Percentiles rank a stretch among this genome's conserved stretches.
Evolutionary conservation across 2,888 invertebrate species (phyloP).

Genomic region (Parapristionchus giblindavisi): DNA sequence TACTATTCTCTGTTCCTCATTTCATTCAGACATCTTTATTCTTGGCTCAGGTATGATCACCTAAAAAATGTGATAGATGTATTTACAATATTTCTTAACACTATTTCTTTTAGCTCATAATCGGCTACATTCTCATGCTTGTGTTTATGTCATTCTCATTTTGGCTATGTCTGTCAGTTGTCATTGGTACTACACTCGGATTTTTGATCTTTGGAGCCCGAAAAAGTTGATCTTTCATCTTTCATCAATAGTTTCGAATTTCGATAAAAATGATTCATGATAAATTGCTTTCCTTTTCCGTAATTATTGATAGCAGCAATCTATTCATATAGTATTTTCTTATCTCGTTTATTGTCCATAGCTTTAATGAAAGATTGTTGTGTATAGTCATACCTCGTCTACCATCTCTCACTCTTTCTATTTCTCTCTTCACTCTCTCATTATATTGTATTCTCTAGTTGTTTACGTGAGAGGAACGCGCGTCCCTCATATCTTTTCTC

Average conservation of each 20-base stretch:
- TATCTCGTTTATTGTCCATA: background rate
- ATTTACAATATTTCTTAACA: too few relatives aligned
- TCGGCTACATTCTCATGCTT: slow-evolving; percentile 65
- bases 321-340: too few relatives aligned
- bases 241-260: too few relatives aligned
- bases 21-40: slow-evolving; percentile 9
- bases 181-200: slow-evolving; percentile 54
- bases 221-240: too few relatives aligned
- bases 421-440: background rate
- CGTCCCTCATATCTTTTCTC: background rate
- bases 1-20: background rate
- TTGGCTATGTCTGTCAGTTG: slow-evolving; percentile 61
- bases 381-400: slow-evolving; percentile 9
- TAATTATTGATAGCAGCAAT: too few relatives aligned
- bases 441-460: slow-evolving; percentile 1
- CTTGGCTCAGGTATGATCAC: slow-evolving; percentile 1
- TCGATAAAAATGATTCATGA: too few relatives aligned
- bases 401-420: slow-evolving; percentile 3
- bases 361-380: background rate
- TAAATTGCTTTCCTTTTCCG: too few relatives aligned
- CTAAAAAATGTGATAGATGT: too few relatives aligned
- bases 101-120: slow-evolving; percentile 32
- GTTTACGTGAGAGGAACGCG: background rate
- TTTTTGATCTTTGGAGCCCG: slow-evolving; percentile 60
- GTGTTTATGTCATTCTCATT: slow-evolving; percentile 68